Conservation (phyloP, 2,113 vertebrate genomes). For the Aphyosemion australe region DNA sequence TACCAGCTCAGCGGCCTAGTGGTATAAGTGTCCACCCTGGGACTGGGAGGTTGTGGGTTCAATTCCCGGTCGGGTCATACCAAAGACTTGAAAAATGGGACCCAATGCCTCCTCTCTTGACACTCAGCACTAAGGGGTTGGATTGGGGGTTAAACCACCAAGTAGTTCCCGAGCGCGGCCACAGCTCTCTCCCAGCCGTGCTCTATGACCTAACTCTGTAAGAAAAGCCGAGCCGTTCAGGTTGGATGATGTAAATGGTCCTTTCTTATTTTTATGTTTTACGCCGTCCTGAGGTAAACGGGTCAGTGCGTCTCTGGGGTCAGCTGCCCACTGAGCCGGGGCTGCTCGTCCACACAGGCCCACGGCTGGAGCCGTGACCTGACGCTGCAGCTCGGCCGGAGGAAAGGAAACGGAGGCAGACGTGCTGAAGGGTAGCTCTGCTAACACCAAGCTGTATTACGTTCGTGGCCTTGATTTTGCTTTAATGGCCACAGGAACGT, state of each 20-base stretch:
- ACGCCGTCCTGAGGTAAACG: conserved; percentile 41
- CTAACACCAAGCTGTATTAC: conserved; percentile 30
- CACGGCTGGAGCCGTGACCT: conserved; percentile 50
- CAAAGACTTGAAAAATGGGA: too few relatives aligned
- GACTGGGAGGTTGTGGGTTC: too few relatives aligned
- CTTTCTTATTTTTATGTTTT: background rate
- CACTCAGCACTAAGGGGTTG: too few relatives aligned
- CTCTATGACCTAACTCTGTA: conserved; percentile 48
- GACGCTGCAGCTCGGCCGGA: conserved; percentile 17
- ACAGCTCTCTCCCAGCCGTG: background rate
- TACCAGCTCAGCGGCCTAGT: too few relatives aligned
- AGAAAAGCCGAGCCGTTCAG: conserved; percentile 14
- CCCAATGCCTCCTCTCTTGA: too few relatives aligned
- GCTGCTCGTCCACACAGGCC: conserved; percentile 43
- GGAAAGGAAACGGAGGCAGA: conserved; percentile 27
- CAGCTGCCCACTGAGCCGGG: conserved; percentile 65
- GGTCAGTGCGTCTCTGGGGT: conserved; percentile 67
- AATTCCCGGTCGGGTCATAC: too few relatives aligned
- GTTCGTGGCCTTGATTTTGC: conserved; percentile 15
- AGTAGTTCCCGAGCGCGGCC: too few relatives aligned
- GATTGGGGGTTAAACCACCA: too few relatives aligned
- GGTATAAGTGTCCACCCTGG: too few relatives aligned
- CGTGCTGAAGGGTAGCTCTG: conserved; percentile 11
- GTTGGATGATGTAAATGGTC: conserved; percentile 31
- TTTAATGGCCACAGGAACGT: background rate